Conservation (phyloP, 1,140 invertebrate genomes). For the Atta texana region DNA sequence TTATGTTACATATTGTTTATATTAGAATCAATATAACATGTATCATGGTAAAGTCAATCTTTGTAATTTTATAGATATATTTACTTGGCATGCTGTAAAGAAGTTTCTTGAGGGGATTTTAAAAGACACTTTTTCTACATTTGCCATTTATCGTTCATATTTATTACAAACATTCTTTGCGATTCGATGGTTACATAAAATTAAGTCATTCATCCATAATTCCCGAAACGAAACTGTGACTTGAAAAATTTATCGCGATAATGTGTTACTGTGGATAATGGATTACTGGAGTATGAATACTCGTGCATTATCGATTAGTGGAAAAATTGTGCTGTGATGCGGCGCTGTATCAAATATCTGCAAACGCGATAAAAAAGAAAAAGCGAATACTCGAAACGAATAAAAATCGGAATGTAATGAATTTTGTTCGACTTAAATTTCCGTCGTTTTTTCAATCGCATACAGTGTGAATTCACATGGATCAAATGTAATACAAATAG, state of each 20-base stretch:
- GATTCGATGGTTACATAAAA: conserved; percentile 24
- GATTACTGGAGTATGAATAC: conserved; percentile 20
- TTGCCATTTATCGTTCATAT: not conserved
- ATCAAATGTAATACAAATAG: not conserved
- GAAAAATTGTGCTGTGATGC: conserved; percentile 25
- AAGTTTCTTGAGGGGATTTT: not conserved
- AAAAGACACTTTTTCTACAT: not conserved
- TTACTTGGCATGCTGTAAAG: not conserved
- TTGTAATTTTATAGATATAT: conserved; percentile 15
- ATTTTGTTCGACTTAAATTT: conserved; percentile 18
- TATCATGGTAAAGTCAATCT: conserved; percentile 15
- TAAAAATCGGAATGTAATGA: conserved; percentile 8
- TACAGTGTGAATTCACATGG: not conserved
- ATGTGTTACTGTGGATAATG: conserved; percentile 22
- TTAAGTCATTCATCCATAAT: conserved; percentile 30
- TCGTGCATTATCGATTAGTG: conserved; percentile 43
- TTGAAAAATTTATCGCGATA: conserved; percentile 44
- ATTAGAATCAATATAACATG: conserved; percentile 42
- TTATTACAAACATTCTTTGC: not conserved
- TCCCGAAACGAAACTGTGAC: not conserved
- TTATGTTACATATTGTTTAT: not conserved
- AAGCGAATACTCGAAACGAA: conserved; percentile 8
- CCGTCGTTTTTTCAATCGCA: conserved; percentile 8
- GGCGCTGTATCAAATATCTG: conserved; percentile 21
- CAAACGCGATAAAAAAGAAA: conserved; percentile 8